Evolutionary conservation across 1,140 invertebrate species (phyloP), one percentile per base, ranked within the genome.

Genomic region (Tetraneura akinire): DNA sequence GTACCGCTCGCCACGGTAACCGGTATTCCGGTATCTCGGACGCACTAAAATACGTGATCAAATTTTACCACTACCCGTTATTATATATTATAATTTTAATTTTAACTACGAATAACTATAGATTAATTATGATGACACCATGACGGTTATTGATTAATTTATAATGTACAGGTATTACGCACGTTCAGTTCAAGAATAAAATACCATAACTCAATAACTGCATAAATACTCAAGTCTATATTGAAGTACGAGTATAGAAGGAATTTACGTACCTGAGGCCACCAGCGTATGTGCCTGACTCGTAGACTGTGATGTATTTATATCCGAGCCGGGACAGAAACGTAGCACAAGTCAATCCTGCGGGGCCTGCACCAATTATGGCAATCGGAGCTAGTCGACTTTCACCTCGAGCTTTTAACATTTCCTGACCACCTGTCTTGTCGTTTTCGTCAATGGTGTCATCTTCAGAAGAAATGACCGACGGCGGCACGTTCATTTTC

Each of bases 11-110:
- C 82, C 91, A 95, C 0, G 98, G 97, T 32, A 99, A 86, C 21
- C 97, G 92, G 85, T 96, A 99, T 85, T 99, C 96, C 0, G 97
- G 97, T 83, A 99, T 99, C 86, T 99, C 97, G 0, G 95, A 91
- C 0, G 96, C 91, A 85, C 96, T 97, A 84, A 83, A 88, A 87
- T 51, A 53, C n/a, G n/a, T n/a, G n/a, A n/a, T n/a, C n/a, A n/a
- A n/a, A n/a, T n/a, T n/a, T n/a, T n/a, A n/a, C n/a, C n/a, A n/a
- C n/a, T n/a, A n/a, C n/a, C n/a, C n/a, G n/a, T n/a, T n/a, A n/a
- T n/a, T n/a, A n/a, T n/a, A n/a, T n/a, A n/a, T n/a, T n/a, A n/a
- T n/a, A n/a, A n/a, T n/a, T n/a, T n/a, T n/a, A n/a, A n/a, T n/a
- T n/a, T n/a, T n/a, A n/a, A n/a, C n/a, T n/a, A n/a, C n/a, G n/a